Percentiles rank a stretch among this genome's conserved stretches.
These are phyloP conservation scores for Lemur catta DNA, from an alignment of 2,797 vertebrate species.

Conservation along the genomic window DNA sequence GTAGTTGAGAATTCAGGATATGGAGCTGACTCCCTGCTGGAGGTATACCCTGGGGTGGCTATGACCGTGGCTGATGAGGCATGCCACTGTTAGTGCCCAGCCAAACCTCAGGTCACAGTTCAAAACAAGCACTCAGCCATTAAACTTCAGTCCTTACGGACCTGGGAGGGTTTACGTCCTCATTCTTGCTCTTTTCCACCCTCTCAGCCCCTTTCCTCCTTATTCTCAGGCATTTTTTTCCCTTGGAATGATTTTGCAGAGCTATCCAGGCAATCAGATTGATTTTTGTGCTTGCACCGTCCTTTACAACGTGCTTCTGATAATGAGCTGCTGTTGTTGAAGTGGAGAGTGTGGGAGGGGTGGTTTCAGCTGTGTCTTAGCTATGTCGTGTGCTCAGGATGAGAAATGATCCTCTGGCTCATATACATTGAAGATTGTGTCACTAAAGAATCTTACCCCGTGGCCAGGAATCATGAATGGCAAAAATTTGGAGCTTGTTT, in stretches of 20 bases:
- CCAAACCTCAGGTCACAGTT: conserved; percentile 86
- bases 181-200: conserved; percentile 68
- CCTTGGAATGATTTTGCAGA: conserved; percentile 74
- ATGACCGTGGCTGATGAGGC: conserved; percentile 87
- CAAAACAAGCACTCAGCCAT: conserved; percentile 82
- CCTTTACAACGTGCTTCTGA: conserved; percentile 63
- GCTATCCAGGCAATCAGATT: conserved; percentile 75
- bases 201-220: conserved; percentile 48
- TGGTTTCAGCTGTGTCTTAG: not conserved
- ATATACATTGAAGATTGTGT: conserved; percentile 67
- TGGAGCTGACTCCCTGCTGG: conserved; percentile 84
- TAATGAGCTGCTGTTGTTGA: conserved; percentile 58
- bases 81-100: conserved; percentile 87
- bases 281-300: conserved; percentile 72
- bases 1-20: conserved; percentile 83
- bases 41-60: conserved; percentile 83
- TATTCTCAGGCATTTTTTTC: conserved; percentile 20
- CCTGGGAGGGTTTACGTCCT: conserved; percentile 51
- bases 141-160: conserved; percentile 79
- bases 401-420: conserved; percentile 73
- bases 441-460: conserved; percentile 74
- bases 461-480: conserved; percentile 78
- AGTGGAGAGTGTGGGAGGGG: conserved; percentile 54
- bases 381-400: conserved; percentile 57
- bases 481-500: conserved; percentile 77